phyloP scores from a whole-genome alignment of 2,113 vertebrate genomes.

The Salvelinus namaycush region DNA sequence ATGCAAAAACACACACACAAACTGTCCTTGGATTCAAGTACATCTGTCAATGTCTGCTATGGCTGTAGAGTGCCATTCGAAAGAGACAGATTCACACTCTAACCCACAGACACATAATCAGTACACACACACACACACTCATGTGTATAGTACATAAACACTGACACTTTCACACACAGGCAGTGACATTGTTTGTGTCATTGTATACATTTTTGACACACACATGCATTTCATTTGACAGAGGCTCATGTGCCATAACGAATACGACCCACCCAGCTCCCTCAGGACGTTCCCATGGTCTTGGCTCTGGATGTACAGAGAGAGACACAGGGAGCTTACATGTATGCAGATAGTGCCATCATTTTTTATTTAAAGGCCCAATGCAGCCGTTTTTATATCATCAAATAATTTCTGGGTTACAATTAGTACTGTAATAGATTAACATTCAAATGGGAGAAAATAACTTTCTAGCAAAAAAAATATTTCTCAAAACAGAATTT shows the following conservation, averaged over 20 bases:
- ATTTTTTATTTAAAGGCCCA: too few relatives aligned
- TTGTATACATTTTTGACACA: background rate
- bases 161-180: background rate
- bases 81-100: too few relatives aligned
- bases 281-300: background rate
- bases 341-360: too few relatives aligned
- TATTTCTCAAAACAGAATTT: too few relatives aligned
- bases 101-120: background rate
- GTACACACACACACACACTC: background rate
- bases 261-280: too few relatives aligned
- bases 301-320: background rate
- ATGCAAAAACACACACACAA: background rate
- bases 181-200: background rate
- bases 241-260: background rate
- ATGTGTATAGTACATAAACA: background rate
- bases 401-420: too few relatives aligned
- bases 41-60: too few relatives aligned
- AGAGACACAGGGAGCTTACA: background rate
- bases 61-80: too few relatives aligned
- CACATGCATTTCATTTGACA: background rate
- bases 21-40: background rate
- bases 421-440: too few relatives aligned
- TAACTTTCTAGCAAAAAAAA: too few relatives aligned
- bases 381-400: too few relatives aligned
- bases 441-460: too few relatives aligned